Percentiles rank a stretch among this genome's conserved stretches.
Evolutionary conservation across 2,797 vertebrate genomes (phyloP).

Genomic region (Otus scops): DNA sequence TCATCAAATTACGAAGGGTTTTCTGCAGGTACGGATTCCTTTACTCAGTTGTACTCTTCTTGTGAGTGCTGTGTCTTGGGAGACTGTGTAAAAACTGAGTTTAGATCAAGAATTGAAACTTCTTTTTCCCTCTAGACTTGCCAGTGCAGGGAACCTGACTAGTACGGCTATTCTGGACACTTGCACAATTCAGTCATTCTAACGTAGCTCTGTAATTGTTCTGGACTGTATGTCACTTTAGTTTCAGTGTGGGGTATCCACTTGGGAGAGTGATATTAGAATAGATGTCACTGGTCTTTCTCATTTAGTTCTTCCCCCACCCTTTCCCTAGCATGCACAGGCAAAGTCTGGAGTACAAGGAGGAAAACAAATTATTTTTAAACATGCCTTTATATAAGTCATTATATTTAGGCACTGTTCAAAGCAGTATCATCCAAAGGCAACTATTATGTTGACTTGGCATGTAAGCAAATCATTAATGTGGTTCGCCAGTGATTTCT

Average conservation of each 20-base stretch:
- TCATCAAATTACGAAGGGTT: neutral
- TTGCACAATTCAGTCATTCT: neutral
- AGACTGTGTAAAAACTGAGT: neutral
- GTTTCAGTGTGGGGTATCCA: neutral
- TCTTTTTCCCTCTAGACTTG: neutral
- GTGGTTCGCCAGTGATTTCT: constrained; percentile 58
- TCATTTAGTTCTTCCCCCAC: neutral
- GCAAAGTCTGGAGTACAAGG: neutral
- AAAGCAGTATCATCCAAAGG: constrained; percentile 42
- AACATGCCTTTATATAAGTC: constrained; percentile 11
- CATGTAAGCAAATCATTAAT: constrained; percentile 43
- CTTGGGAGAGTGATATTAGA: neutral
- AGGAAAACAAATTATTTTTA: constrained; percentile 48
- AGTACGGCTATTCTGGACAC: neutral
- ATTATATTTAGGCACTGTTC: constrained; percentile 43
- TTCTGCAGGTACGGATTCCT: neutral
- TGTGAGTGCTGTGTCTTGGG: neutral
- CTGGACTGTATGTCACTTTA: neutral
- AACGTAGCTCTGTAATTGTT: neutral
- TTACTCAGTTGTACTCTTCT: neutral
- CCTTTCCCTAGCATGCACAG: neutral
- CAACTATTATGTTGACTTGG: constrained; percentile 44
- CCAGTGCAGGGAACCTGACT: neutral
- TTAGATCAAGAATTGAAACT: neutral
- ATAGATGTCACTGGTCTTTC: neutral